These are phyloP conservation scores for Taeniopygia guttata DNA, from an alignment of 2,797 vertebrate genomes.

Conservation along the genomic window DNA sequence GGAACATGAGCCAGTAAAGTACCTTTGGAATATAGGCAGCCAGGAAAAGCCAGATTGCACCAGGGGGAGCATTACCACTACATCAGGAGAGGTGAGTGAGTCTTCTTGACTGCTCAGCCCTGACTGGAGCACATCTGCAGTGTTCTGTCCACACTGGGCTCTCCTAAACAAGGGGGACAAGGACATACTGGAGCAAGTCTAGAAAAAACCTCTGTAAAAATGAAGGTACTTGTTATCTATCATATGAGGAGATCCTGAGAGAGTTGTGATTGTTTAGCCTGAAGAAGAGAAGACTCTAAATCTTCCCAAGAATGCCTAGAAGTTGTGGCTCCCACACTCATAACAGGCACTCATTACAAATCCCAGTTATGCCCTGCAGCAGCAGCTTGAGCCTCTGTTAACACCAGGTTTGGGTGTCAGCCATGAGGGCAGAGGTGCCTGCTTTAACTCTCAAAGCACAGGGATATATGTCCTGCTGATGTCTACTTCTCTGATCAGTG, in stretches of 20 bases:
- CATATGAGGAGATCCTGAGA: not conserved
- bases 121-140: not conserved
- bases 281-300: not conserved
- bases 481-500: not conserved
- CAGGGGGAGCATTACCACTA: fast-evolving
- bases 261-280: not conserved
- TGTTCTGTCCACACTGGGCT: not conserved
- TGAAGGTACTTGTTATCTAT: not conserved
- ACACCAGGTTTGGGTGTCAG: not conserved
- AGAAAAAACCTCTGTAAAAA: not conserved
- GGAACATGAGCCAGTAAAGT: not conserved
- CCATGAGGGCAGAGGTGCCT: fast-evolving
- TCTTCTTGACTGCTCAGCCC: not conserved
- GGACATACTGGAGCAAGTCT: not conserved
- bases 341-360: fast-evolving
- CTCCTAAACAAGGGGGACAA: not conserved
- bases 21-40: fast-evolving
- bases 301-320: not conserved
- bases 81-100: not conserved
- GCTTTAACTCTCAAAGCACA: not conserved
- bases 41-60: not conserved
- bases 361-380: fast-evolving
- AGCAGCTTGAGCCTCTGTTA: fast-evolving
- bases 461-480: not conserved
- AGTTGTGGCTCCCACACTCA: fast-evolving